A percentile compares a stretch with the other conserved stretches of the same genome.
Conservation (phyloP, 2,797 vertebrate species). For the Poeciliopsis presidionis region DNA sequence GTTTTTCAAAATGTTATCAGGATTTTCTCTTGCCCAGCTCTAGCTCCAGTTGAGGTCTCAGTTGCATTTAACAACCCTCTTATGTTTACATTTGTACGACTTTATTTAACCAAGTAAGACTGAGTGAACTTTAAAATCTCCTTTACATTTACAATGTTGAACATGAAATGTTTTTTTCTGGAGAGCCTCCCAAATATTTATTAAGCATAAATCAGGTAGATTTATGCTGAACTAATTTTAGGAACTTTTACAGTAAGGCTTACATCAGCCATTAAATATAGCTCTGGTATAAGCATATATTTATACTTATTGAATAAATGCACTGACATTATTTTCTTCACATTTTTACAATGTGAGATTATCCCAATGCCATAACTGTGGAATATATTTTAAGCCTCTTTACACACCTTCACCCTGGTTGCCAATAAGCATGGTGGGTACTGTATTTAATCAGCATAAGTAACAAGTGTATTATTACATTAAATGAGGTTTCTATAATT, state of each 20-base stretch:
- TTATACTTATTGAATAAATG: background rate
- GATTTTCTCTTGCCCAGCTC: background rate
- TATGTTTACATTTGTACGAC: background rate
- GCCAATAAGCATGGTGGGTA: background rate
- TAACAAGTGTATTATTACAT: slow-evolving; percentile 20
- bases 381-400: background rate
- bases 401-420: background rate
- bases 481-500: slow-evolving; percentile 18
- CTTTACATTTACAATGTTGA: background rate
- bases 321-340: background rate
- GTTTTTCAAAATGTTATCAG: background rate
- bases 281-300: background rate
- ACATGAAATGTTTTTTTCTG: background rate
- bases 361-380: background rate
- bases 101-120: slow-evolving; percentile 3
- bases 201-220: background rate
- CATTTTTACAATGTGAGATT: background rate
- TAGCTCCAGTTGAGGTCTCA: background rate
- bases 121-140: background rate
- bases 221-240: background rate
- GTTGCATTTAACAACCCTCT: background rate
- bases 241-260: background rate
- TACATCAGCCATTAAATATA: background rate
- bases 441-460: background rate
- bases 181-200: background rate